Percentiles rank a stretch among this genome's conserved stretches.
These are phyloP conservation scores for Leucophenga montana DNA, from an alignment of 2,888 invertebrate genomes.

Conservation along the genomic window DNA sequence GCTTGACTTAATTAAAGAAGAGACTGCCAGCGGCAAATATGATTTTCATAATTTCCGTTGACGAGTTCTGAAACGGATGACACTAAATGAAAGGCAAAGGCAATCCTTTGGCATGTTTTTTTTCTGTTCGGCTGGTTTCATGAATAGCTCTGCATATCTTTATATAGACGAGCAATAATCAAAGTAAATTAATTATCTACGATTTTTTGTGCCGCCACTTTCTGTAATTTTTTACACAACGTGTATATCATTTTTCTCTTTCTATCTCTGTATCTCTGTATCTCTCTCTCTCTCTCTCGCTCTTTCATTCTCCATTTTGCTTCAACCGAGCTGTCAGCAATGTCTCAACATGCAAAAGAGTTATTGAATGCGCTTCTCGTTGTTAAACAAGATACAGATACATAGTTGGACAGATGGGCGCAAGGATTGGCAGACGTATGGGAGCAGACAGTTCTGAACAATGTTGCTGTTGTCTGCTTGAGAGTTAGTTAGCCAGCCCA, in stretches of 20 bases:
- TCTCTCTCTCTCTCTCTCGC: slow-evolving; percentile 7
- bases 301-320: slow-evolving; percentile 12
- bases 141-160: slow-evolving; percentile 19
- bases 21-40: too few relatives aligned
- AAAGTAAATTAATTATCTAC: slow-evolving; percentile 60
- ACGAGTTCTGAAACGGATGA: too few relatives aligned
- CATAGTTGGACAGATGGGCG: background rate
- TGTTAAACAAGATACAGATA: background rate
- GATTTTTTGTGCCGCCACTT: slow-evolving; percentile 46
- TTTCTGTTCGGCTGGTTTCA: background rate
- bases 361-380: slow-evolving; percentile 10
- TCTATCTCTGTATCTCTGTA: slow-evolving; percentile 30
- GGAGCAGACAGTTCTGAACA: slow-evolving; percentile 38
- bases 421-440: too few relatives aligned
- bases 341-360: slow-evolving; percentile 8
- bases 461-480: slow-evolving; percentile 39
- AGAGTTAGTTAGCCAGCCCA: background rate
- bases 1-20: too few relatives aligned
- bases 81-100: too few relatives aligned
- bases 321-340: slow-evolving; percentile 4
- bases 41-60: too few relatives aligned
- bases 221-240: slow-evolving; percentile 18
- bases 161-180: slow-evolving; percentile 53
- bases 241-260: slow-evolving; percentile 33
- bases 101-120: too few relatives aligned